Conservation (phyloP, 2,888 invertebrate genomes). For the Epinotia bilunana region DNA sequence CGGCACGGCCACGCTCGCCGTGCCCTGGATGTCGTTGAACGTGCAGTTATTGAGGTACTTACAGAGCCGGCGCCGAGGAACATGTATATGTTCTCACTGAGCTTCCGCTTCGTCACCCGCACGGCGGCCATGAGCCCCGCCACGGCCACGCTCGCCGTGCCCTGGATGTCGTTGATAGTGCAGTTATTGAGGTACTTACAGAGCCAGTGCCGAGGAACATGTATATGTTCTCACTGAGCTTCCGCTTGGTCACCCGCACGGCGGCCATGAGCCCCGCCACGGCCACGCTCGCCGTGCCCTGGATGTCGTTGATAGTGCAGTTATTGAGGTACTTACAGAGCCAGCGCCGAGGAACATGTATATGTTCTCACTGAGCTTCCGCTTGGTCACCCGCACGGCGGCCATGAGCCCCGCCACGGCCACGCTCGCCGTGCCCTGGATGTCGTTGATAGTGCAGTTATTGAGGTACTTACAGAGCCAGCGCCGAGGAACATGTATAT, state of each 20-base stretch:
- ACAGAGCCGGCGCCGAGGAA: constrained; percentile 79
- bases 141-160: too few relatives aligned
- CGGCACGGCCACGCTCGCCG: too few relatives aligned
- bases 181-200: constrained; percentile 22
- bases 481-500: too few relatives aligned
- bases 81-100: too few relatives aligned
- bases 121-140: too few relatives aligned
- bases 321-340: constrained; percentile 78
- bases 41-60: too few relatives aligned
- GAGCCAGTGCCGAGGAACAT: constrained; percentile 95
- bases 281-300: constrained; percentile 87
- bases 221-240: constrained; percentile 93
- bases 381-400: constrained; percentile 89
- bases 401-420: constrained; percentile 96
- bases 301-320: constrained; percentile 55
- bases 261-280: constrained; percentile 95
- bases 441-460: too few relatives aligned
- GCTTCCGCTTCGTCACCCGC: too few relatives aligned
- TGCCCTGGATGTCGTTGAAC: too few relatives aligned
- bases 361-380: constrained; percentile 92
- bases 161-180: constrained; percentile 55
- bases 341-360: constrained; percentile 96
- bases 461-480: constrained; percentile 85
- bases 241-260: constrained; percentile 89
- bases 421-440: constrained; percentile 83